Evolutionary conservation across 2,797 vertebrate species (phyloP), one percentile per base, ranked within the genome.

Genomic region (Iguana delicatissima): DNA sequence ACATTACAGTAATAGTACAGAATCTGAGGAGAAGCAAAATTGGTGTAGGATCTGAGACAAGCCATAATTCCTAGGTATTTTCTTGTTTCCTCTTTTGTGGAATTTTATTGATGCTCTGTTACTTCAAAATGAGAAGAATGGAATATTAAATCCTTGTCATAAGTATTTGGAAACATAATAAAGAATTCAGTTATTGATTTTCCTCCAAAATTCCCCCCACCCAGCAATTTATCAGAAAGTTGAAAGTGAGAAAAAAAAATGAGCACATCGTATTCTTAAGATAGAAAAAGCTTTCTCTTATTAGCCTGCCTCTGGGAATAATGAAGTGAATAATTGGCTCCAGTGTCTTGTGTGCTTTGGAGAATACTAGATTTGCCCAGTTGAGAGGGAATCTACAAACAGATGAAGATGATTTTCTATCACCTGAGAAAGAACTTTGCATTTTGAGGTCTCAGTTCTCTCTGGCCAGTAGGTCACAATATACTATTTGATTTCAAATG

Each of bases 321-420:
- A 29, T 18, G 35, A 91, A 82, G 86, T 80, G 35, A 77, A 87
- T 42, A 73, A 88, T 82, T 80, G n/a, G 32, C 80, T 92, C 87
- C 35, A 93, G 69, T 88, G 90, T 38, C 91, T 95, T 59, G 38
- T 42, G 24, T 42, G 14, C 55, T 20, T n/a, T 50, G 57, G 18
- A 87, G 59, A 79, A 86, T 42, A 10, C n/a, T 10, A 26, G 22
- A 79, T 50, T 50, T 52, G 55, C 32, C 32, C 24, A 76, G 35
- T 76, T 13, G 16, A 35, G 55, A 32, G 42, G 29, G n/a, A 59
- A 42, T 32, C 16, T 42, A 42, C 29, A 50, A 79, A 32, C 1
- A 77, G 74, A 87, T 42, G 74, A 79, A 87, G 18, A 79, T 38
- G 0, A 62, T 62, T 62, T 79, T 77, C 26, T 77, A 20, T 20